Evolutionary conservation across 2,888 invertebrate species (phyloP).

Genomic region (Trachelus tabidus): DNA sequence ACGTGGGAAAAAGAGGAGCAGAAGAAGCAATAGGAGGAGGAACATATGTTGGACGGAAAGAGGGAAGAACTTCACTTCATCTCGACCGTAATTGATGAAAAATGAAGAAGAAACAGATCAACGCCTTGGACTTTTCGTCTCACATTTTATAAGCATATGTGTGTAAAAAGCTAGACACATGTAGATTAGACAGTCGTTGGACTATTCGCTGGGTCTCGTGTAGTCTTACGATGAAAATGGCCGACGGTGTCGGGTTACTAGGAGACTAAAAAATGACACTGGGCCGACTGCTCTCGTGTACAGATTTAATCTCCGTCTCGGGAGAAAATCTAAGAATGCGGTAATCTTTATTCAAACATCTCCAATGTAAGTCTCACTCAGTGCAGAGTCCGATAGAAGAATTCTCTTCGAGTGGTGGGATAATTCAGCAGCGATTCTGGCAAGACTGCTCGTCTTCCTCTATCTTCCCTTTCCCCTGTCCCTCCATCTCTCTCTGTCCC

Average conservation of each 20-base stretch:
- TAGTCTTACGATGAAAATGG: background rate
- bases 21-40: too few species aligned
- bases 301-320: constrained; percentile 24
- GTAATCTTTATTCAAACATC: constrained; percentile 44
- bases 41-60: too few species aligned
- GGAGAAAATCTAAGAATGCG: constrained; percentile 41
- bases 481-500: background rate
- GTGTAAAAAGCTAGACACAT: background rate
- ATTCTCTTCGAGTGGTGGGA: constrained; percentile 12
- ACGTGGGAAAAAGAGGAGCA: too few species aligned
- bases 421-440: constrained; percentile 11
- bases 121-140: background rate
- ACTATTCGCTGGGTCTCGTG: background rate
- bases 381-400: constrained; percentile 13
- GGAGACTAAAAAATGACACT: constrained; percentile 1
- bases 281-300: background rate
- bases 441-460: constrained; percentile 1
- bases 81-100: too few species aligned
- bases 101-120: too few species aligned
- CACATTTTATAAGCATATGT: too few species aligned
- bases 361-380: constrained; percentile 22
- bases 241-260: background rate
- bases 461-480: background rate
- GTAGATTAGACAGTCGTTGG: background rate
- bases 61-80: too few species aligned